Conservation (phyloP, 1,140 invertebrate species). For the Dendrolimus punctatus region DNA sequence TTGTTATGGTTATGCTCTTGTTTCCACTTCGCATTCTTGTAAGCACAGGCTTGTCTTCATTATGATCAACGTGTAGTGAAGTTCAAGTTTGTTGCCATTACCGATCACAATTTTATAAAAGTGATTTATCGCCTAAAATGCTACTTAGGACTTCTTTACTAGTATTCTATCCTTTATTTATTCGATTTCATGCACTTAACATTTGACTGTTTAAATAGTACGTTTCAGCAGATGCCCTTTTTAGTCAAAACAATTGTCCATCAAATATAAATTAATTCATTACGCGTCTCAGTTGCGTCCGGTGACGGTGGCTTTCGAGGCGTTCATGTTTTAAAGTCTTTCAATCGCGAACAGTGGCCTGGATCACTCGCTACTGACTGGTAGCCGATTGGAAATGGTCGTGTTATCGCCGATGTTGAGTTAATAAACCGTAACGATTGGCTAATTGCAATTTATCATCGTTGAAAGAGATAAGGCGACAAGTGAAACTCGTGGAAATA, state of each 20-base stretch:
- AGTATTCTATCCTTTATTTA: too few species aligned
- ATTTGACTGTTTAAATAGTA: conserved; percentile 15
- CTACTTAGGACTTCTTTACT: too few species aligned
- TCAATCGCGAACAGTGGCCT: conserved; percentile 51
- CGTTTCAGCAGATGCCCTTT: conserved; percentile 38
- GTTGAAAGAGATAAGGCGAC: conserved; percentile 39
- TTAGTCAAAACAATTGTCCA: conserved; percentile 56
- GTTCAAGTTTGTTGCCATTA: neutral
- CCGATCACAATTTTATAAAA: neutral
- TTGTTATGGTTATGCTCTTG: conserved; percentile 6
- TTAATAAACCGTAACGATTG: conserved; percentile 41
- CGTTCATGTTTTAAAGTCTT: conserved; percentile 53
- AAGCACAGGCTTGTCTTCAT: neutral
- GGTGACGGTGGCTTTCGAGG: conserved; percentile 60
- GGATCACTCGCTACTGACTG: conserved; percentile 41
- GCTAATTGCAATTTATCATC: conserved; percentile 40
- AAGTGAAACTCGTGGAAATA: conserved; percentile 31
- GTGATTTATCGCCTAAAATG: neutral
- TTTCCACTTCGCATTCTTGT: neutral
- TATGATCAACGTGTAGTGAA: neutral
- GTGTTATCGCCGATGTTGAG: conserved; percentile 40
- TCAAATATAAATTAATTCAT: conserved; percentile 63
- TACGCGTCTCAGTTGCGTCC: conserved; percentile 57
- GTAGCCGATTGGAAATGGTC: conserved; percentile 29
- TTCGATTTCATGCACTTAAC: neutral